Conservation (phyloP, 2,888 invertebrate species). For the Drosophila lacicola region DNA sequence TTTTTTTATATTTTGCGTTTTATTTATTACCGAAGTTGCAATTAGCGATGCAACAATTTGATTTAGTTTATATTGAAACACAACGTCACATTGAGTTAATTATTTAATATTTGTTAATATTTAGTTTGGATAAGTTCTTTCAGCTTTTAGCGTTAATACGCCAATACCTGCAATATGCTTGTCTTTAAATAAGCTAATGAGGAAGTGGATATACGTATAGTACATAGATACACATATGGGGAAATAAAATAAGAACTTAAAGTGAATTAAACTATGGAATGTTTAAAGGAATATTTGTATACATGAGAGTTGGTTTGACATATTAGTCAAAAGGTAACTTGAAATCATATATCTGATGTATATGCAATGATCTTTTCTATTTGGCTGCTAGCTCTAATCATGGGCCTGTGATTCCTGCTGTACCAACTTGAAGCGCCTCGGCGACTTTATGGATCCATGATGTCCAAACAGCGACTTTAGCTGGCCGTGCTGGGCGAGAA, state of each 20-base stretch:
- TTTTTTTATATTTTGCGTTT: slow-evolving; percentile 3
- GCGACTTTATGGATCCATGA: slow-evolving; percentile 94
- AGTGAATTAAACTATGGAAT: slow-evolving; percentile 68
- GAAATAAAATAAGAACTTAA: slow-evolving; percentile 57
- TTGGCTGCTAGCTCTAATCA: slow-evolving; percentile 87
- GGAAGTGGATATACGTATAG: slow-evolving; percentile 42
- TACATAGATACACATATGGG: slow-evolving; percentile 9
- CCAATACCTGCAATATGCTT: slow-evolving; percentile 28
- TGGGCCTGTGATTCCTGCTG: slow-evolving; percentile 96
- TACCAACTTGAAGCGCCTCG: slow-evolving; percentile 94
- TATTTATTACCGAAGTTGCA: slow-evolving; percentile 9
- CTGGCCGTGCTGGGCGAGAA: slow-evolving; percentile 92
- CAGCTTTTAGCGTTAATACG: slow-evolving; percentile 36
- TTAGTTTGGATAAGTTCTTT: slow-evolving; percentile 35
- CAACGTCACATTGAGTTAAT: slow-evolving; percentile 39
- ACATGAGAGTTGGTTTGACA: slow-evolving; percentile 41
- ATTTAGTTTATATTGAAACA: slow-evolving; percentile 41
- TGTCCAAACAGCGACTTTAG: slow-evolving; percentile 89
- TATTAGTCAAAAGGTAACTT: slow-evolving; percentile 42
- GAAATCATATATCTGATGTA: slow-evolving; percentile 21
- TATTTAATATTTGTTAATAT: slow-evolving; percentile 26
- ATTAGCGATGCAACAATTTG: slow-evolving; percentile 40
- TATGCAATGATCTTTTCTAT: slow-evolving; percentile 16
- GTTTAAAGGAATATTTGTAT: slow-evolving; percentile 49
- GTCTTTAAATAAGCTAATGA: slow-evolving; percentile 63